Base-by-base conservation (phyloP, 2,888 invertebrate species). In the Habroteleia sp. region DNA sequence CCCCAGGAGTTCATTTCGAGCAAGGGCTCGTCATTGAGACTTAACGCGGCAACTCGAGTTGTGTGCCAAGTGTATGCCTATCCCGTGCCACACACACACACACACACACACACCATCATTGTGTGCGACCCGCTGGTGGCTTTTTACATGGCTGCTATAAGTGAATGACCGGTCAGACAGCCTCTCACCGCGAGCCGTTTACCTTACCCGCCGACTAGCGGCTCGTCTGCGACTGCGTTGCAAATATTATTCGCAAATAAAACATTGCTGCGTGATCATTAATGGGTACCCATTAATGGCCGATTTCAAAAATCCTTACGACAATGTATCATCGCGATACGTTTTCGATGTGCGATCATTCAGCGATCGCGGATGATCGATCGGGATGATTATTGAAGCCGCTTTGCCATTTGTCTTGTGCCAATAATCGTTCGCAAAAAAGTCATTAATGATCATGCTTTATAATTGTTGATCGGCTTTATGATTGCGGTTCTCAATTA, bases 141-240 rank as follows among this genome's bases (percentile, higher is more conserved):
- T 84, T 84, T 83, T 83, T 84, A 82, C 79, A 66, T 72, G 65
- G 73, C 72, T 68, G 78, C 74, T 79, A 80, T 80, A 80, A 84
- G 84, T 84, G 84, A 85, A 85, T 83, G 84, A 84, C 85, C 83
- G 85, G 84, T 84, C 82, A 85, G 81, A 79, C 84, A 83, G 82
- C 85, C 87, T 84, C 82, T 83, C 82, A 80, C 83, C 81, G 72
- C 66, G 72, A 74, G 74, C 48, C 37, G 39, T 41, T 71, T 69
- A 62, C 35, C 29, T 62, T 62, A 31, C 6, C 33, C 42, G 50
- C 27, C 29, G 27, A 46, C 14, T 31, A 11, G 29, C 39, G 48
- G 35, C 50, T 42, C 35, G 72, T 65, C 65, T 42, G 33, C 60
- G 39, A 44, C 58, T 33, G 60, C 63, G 56, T 69, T 52, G 69